These are phyloP conservation scores for Xiphias gladius DNA, from an alignment of 2,113 vertebrate species.

Conservation along the genomic window DNA sequence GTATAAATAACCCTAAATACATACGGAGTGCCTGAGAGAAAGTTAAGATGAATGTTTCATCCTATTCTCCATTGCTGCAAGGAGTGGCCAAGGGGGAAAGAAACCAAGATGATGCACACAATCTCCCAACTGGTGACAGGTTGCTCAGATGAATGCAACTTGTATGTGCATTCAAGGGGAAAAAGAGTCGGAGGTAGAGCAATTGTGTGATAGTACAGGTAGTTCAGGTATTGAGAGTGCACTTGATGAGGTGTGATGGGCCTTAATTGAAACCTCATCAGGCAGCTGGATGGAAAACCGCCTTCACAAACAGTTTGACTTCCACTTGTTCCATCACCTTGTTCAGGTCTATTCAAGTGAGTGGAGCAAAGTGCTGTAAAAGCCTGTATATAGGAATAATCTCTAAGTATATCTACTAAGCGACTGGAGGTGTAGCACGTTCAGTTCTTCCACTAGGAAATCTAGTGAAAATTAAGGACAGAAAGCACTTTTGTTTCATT, in stretches of 20 bases:
- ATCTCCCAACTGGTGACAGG: slow-evolving; percentile 6
- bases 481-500: background rate
- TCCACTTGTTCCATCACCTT: slow-evolving; percentile 35
- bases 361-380: slow-evolving; percentile 3
- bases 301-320: slow-evolving; percentile 46
- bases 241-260: slow-evolving; percentile 59
- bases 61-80: slow-evolving; percentile 12
- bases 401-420: background rate
- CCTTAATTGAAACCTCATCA: slow-evolving; percentile 70
- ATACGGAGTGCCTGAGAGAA: slow-evolving; percentile 1
- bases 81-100: background rate
- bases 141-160: slow-evolving; percentile 32
- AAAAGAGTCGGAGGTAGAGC: slow-evolving; percentile 44
- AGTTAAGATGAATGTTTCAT: slow-evolving; percentile 20
- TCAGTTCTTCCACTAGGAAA: background rate
- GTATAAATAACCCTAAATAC: slow-evolving; percentile 37
- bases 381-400: slow-evolving; percentile 13
- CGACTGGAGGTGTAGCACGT: background rate
- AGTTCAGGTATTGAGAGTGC: slow-evolving; percentile 47
- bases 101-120: slow-evolving; percentile 29
- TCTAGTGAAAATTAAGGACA: too few species aligned
- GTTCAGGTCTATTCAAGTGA: slow-evolving; percentile 27
- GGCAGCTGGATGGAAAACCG: slow-evolving; percentile 47
- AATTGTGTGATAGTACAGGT: slow-evolving; percentile 44
- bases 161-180: slow-evolving; percentile 47